Conservation (phyloP, 1,140 invertebrate species). For the Centruroides vittatus region DNA sequence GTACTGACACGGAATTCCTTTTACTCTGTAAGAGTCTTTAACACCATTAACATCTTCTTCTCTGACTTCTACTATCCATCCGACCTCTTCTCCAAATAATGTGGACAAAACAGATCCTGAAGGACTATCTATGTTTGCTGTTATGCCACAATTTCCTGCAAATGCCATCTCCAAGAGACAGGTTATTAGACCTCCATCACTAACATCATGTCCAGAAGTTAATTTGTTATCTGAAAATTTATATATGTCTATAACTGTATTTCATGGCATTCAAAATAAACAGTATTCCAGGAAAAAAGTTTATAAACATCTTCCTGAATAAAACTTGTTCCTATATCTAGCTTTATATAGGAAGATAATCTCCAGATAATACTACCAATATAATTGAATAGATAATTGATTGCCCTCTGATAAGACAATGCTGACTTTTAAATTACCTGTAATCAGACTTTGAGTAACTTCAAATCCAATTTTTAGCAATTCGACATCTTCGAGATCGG, state of each 20-base stretch:
- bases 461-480: slow-evolving; percentile 59
- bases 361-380: neutral
- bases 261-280: neutral
- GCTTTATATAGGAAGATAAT: neutral
- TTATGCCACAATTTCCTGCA: slow-evolving; percentile 66
- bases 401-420: neutral
- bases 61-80: slow-evolving; percentile 74
- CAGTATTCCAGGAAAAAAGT: no score
- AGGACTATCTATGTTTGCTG: slow-evolving; percentile 36
- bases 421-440: slow-evolving; percentile 34
- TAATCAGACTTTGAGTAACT: slow-evolving; percentile 64
- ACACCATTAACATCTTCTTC: slow-evolving; percentile 40
- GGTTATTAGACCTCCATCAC: slow-evolving; percentile 85
- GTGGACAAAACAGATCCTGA: slow-evolving; percentile 22
- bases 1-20: slow-evolving; percentile 45
- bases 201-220: slow-evolving; percentile 86
- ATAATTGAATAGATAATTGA: no score
- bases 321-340: neutral
- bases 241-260: neutral
- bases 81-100: slow-evolving; percentile 82
- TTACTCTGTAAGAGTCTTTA: slow-evolving; percentile 40
- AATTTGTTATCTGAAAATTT: slow-evolving; percentile 45
- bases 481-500: slow-evolving; percentile 59
- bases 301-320: neutral
- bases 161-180: slow-evolving; percentile 91